phyloP scores from a whole-genome alignment of 64 coral and sea anemone genomes.

The Astreopora myriophthalma region DNA sequence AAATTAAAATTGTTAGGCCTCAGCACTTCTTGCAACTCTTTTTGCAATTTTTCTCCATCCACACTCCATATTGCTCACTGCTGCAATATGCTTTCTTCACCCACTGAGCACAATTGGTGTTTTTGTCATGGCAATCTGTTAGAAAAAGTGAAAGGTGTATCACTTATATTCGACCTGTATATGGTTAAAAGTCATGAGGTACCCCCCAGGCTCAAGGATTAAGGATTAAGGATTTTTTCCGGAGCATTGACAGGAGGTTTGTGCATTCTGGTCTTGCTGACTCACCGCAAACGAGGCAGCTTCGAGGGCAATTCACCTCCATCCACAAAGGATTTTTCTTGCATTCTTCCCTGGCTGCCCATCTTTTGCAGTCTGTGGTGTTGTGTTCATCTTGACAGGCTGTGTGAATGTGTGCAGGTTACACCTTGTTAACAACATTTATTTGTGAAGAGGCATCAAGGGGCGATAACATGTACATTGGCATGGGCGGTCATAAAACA shows the following conservation, averaged over 20 bases:
- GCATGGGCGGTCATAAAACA: too few relatives aligned
- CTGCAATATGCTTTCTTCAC: background rate
- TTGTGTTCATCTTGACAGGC: conserved; percentile 29
- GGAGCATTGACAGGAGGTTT: background rate
- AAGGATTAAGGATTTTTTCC: too few relatives aligned
- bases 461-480: too few relatives aligned
- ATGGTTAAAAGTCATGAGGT: background rate
- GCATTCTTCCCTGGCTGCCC: background rate
- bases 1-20: background rate
- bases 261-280: background rate
- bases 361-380: background rate
- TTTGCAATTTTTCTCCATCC: conserved; percentile 8
- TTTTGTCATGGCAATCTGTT: conserved; percentile 20
- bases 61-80: background rate
- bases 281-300: conserved; percentile 35
- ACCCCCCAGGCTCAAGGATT: background rate
- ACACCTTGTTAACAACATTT: background rate
- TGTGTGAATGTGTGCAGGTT: background rate
- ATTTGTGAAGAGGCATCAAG: too few relatives aligned
- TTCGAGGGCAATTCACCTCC: conserved; percentile 16
- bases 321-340: conserved; percentile 31
- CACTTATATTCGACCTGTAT: background rate
- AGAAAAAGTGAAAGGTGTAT: background rate
- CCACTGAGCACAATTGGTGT: background rate
- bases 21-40: conserved; percentile 19